These are phyloP conservation scores for Forbesichthys papilliferus DNA, from an alignment of 2,113 vertebrate genomes.

Conservation along the genomic window DNA sequence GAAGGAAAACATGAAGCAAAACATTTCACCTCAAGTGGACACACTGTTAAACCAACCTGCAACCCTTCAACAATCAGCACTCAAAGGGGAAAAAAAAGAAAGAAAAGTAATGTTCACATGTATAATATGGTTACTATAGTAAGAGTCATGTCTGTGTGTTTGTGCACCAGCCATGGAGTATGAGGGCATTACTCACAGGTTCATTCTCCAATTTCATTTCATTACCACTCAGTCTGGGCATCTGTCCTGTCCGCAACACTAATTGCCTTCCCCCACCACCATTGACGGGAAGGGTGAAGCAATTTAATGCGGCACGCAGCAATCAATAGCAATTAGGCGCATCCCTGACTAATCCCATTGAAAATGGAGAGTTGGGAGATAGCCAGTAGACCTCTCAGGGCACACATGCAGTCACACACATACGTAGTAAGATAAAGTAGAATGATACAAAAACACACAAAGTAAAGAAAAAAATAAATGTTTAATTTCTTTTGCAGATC, in stretches of 20 bases:
- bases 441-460: constrained; percentile 13
- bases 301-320: constrained; percentile 93
- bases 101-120: neutral
- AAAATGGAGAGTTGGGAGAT: constrained; percentile 81
- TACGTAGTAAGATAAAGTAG: constrained; percentile 15
- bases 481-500: constrained; percentile 38
- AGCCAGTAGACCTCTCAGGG: constrained; percentile 60
- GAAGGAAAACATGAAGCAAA: neutral
- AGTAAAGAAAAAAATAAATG: constrained; percentile 22
- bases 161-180: constrained; percentile 45
- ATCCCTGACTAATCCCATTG: constrained; percentile 89
- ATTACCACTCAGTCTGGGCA: constrained; percentile 79
- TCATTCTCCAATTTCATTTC: constrained; percentile 80
- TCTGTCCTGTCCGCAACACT: constrained; percentile 82
- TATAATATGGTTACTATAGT: neutral
- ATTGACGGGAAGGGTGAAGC: constrained; percentile 82
- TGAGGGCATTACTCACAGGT: constrained; percentile 73
- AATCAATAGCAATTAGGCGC: constrained; percentile 97
- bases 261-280: constrained; percentile 82
- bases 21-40: constrained; percentile 3
- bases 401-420: constrained; percentile 19
- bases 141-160: constrained; percentile 26
- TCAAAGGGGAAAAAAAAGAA: neutral
- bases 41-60: neutral
- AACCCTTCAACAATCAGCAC: constrained; percentile 8